Percentiles rank a stretch among this genome's conserved stretches.
Conservation (phyloP, 2,113 vertebrate species). For the Notechis scutatus region DNA sequence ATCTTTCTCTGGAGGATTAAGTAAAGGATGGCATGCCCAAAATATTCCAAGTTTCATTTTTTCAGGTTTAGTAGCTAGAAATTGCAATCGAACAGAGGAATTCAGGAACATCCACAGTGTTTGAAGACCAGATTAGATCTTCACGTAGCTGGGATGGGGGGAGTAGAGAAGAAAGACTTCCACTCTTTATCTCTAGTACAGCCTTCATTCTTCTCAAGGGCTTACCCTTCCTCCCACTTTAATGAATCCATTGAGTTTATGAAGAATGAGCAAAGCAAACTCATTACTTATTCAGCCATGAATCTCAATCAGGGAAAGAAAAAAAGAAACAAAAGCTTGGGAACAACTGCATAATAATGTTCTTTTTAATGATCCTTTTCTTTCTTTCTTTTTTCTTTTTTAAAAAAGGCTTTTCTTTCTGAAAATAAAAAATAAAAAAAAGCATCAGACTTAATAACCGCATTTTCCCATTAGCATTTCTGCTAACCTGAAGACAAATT, state of each 20-base stretch:
- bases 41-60: too few species aligned
- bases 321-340: slow-evolving; percentile 49
- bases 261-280: slow-evolving; percentile 50
- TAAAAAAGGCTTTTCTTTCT: slow-evolving; percentile 43
- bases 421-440: slow-evolving; percentile 61
- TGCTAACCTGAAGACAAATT: slow-evolving; percentile 72
- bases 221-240: slow-evolving; percentile 52
- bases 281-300: slow-evolving; percentile 61
- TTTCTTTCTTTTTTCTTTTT: not conserved
- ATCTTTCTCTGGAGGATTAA: too few species aligned
- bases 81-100: not conserved
- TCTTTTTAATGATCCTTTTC: slow-evolving; percentile 59
- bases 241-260: slow-evolving; percentile 54
- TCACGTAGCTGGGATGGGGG: not conserved
- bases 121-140: not conserved
- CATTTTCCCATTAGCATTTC: slow-evolving; percentile 65
- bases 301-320: slow-evolving; percentile 52
- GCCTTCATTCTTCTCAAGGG: slow-evolving; percentile 25
- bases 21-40: too few species aligned
- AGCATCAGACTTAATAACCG: slow-evolving; percentile 63
- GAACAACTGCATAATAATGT: slow-evolving; percentile 60
- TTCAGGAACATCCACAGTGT: not conserved
- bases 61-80: not conserved
- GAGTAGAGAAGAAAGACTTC: not conserved
- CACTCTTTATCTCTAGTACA: slow-evolving; percentile 43